Evolutionary conservation across 2,113 vertebrate species (phyloP), one percentile per base, ranked within the genome.

Genomic region (Thomomys bottae): DNA sequence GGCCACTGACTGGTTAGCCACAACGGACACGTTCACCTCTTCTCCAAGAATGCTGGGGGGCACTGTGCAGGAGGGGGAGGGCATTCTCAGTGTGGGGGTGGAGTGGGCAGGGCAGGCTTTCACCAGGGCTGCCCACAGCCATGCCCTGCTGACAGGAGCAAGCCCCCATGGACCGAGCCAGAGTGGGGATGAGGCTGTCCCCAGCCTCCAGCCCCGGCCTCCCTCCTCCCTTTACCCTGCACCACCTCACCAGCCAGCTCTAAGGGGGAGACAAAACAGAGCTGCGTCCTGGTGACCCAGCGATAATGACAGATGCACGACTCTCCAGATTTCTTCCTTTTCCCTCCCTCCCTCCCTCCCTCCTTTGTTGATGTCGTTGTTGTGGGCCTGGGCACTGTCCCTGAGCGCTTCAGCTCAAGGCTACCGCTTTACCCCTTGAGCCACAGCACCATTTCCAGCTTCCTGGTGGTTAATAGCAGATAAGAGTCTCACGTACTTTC

Each of bases 21-120:
- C 3, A 0, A 97, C 93, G 0, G 97, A 97, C 73, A 97, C 2
- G 0, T 98, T 97, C 88, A 90, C 88, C 77, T 98, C 97, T 70
- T 97, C 94, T 0, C 96, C 97, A 0, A 94, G 77, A 30, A 90
- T 79, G 32, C 76, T 94, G 0, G 92, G 66, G 0, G 97, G 94
- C 68, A 87, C 98, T 98, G 82, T 0, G 0, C 38, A 18, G 32
- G 57, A 67, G 83, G 36, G 42, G 3, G 42, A 28, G 49, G 42
- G 36, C 10, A 23, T 28, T 3, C 21, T 18, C 42, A 61, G 57
- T 17, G 1, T 0, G 6, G 1, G 24, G 8, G 49, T 4, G 21
- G 84, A 21, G 18, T 14, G 0, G 2, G 42, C n/a, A n/a, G 54
- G n/a, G 32, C 12, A 1, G 34, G 84, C 49, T 49, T 49, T 28